These are phyloP conservation scores for Patagioenas fasciata DNA, from an alignment of 2,113 vertebrate genomes.

Conservation along the genomic window DNA sequence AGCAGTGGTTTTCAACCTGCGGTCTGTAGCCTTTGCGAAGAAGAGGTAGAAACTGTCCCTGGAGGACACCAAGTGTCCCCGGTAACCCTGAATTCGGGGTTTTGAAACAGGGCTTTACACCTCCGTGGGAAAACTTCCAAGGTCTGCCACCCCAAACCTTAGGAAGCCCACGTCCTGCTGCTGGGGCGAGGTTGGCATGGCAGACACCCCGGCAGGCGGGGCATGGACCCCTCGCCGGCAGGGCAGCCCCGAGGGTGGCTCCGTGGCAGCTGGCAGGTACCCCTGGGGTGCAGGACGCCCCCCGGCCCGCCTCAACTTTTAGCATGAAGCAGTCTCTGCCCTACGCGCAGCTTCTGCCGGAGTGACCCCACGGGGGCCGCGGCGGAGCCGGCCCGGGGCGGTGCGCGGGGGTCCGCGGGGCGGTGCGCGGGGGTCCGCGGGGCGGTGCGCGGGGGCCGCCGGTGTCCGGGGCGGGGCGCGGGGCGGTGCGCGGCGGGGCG, in stretches of 20 bases:
- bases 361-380: neutral
- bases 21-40: neutral
- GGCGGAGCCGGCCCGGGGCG: neutral
- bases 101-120: neutral
- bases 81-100: neutral
- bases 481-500: neutral
- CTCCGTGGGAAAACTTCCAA: neutral
- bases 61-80: neutral
- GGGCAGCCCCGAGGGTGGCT: neutral
- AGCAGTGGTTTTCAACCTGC: neutral
- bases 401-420: neutral
- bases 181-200: neutral
- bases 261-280: neutral
- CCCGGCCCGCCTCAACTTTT: accelerated
- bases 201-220: neutral
- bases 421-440: neutral
- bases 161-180: neutral
- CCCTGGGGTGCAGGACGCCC: neutral
- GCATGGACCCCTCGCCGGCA: neutral
- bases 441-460: neutral
- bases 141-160: neutral
- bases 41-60: neutral
- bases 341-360: neutral
- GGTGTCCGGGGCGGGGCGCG: neutral
- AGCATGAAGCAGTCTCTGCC: neutral